phyloP scores from a whole-genome alignment of 2,113 vertebrate species.

The Callorhinus ursinus region DNA sequence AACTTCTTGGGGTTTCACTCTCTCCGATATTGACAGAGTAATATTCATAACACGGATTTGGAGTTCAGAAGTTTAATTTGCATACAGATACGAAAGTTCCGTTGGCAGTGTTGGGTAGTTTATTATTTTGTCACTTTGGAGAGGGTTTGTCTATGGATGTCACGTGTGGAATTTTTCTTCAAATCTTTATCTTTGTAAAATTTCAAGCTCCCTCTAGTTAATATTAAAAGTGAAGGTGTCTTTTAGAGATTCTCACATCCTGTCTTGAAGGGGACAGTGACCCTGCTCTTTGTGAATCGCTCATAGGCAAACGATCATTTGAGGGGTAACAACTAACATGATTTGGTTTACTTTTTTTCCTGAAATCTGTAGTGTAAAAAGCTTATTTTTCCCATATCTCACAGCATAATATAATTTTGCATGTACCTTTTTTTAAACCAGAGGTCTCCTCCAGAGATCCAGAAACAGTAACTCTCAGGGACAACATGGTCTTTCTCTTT shows the following conservation, averaged over 20 bases:
- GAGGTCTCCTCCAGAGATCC: background rate
- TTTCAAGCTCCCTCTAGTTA: background rate
- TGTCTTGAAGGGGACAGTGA: background rate
- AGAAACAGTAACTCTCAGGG: background rate
- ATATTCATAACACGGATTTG: background rate
- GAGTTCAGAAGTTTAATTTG: background rate
- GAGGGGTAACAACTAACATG: background rate
- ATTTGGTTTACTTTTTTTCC: background rate
- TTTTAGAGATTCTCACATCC: background rate
- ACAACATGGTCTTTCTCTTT: background rate
- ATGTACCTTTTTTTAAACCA: background rate
- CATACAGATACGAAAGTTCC: background rate
- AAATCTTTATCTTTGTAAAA: constrained; percentile 3
- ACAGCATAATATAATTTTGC: background rate
- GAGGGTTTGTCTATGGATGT: background rate
- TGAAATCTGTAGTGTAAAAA: background rate
- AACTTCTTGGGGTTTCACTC: background rate
- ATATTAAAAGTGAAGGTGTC: background rate
- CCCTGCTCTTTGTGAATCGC: background rate
- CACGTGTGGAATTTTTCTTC: background rate
- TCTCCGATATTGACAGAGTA: background rate
- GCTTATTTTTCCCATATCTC: background rate
- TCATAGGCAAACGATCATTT: background rate
- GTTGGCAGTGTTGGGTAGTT: background rate
- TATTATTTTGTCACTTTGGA: background rate